These are phyloP conservation scores for Aelia acuminata DNA, from an alignment of 2,888 invertebrate species.

Conservation along the genomic window DNA sequence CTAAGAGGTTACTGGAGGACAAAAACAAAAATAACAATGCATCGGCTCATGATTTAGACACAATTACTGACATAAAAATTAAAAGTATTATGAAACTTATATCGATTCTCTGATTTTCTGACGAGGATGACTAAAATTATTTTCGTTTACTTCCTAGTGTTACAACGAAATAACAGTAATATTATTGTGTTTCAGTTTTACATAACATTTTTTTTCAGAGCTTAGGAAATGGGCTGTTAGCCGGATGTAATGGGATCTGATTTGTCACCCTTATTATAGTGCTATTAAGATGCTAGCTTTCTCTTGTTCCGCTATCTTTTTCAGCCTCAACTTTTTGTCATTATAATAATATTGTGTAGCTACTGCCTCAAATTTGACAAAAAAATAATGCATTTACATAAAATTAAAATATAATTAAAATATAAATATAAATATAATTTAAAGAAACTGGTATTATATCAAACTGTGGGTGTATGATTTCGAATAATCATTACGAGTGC, in stretches of 20 bases:
- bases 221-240: slow-evolving; percentile 18
- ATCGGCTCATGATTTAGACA: too few relatives aligned
- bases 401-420: not conserved
- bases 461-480: too few relatives aligned
- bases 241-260: slow-evolving; percentile 1
- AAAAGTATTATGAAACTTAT: not conserved
- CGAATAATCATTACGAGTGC: too few relatives aligned
- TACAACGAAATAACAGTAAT: not conserved
- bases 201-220: slow-evolving; percentile 1
- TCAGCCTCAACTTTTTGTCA: not conserved
- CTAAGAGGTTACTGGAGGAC: too few relatives aligned
- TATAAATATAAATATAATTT: too few relatives aligned
- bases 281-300: not conserved
- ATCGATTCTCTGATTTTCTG: too few relatives aligned
- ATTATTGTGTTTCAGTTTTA: slow-evolving; percentile 13
- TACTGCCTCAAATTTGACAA: not conserved
- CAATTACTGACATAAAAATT: not conserved
- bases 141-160: slow-evolving; percentile 6
- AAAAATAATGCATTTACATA: not conserved
- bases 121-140: not conserved
- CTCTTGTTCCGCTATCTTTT: slow-evolving; percentile 7
- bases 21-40: too few relatives aligned
- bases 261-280: slow-evolving; percentile 7
- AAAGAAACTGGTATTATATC: not conserved
- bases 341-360: not conserved